Evolutionary conservation across 1,140 invertebrate species (phyloP), one percentile per base, ranked within the genome.

Genomic region (Pseudomyrmex flavicornis): DNA sequence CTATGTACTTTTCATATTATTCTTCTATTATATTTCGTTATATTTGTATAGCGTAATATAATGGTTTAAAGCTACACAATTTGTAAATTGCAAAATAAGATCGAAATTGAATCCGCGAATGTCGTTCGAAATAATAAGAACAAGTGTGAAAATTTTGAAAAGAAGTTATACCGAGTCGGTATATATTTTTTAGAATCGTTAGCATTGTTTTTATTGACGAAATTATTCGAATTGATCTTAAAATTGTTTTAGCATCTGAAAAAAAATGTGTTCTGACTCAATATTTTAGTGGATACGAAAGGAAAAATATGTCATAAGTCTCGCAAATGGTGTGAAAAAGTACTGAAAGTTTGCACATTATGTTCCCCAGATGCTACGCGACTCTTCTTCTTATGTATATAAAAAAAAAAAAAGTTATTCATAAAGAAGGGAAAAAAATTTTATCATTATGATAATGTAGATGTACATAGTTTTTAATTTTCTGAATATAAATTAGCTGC

Each of bases 251-350:
- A 9, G n/a, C 8, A n/a, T 0, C 50, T 17, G 26, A 65, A 17
- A 17, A 17, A 17, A 17, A 75, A 20, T 22, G 58, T 35, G 35
- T 0, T 35, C 0, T 48, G 10, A 75, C 15, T 75, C 52, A 63
- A 75, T 75, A 75, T 63, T 63, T 63, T 1, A 75, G 9, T 75
- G 2, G 35, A 3, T 50, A 52, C 2, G 5, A 65, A 75, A 63
- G 15, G 7, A 63, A 63, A 62, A 5, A 9, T 58, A 20, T 54
- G 20, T 44, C 13, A 4, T 58, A 20, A 26, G 13, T 44, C 13
- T 44, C 12, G 12, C 12, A 73, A 73, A 73, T 73, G 8, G 44
- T 20, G 4, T 61, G 2, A 26, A 26, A 26, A 26, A 2, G 46
- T 26, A 20, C 10, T 1, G 9, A 73, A 73, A 73, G 3, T 61